Evolutionary conservation across 2,113 vertebrate genomes (phyloP).

Genomic region (Arenaria interpres): DNA sequence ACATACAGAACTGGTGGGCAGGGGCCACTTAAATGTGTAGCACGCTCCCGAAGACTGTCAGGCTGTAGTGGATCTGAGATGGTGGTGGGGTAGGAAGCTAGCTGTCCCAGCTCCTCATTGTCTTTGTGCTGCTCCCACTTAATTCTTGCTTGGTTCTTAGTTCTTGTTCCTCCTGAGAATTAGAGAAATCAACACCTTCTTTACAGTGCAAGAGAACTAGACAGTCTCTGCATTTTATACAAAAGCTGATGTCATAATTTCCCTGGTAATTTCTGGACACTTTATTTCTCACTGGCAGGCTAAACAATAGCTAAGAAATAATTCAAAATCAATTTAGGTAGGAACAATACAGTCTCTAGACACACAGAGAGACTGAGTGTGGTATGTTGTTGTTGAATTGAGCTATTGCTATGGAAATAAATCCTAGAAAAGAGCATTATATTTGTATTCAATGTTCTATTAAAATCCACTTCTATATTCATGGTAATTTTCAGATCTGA

Average conservation of each 20-base stretch:
- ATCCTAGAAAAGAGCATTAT: neutral
- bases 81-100: neutral
- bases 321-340: neutral
- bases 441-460: neutral
- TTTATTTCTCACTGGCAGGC: neutral
- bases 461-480: neutral
- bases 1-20: too few relatives aligned
- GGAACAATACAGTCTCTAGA: neutral
- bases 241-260: neutral
- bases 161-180: neutral
- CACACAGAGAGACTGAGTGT: neutral
- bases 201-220: neutral
- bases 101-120: neutral
- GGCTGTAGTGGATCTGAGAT: neutral
- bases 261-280: neutral
- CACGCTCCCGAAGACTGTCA: accelerated
- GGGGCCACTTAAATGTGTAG: too few relatives aligned
- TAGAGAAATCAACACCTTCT: neutral
- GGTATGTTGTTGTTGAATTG: neutral
- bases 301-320: neutral
- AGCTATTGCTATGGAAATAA: neutral
- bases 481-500: neutral
- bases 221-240: neutral
- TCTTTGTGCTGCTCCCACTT: neutral
- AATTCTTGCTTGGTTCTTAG: neutral